These are phyloP conservation scores for Nycteola revayana DNA, from an alignment of 2,888 invertebrate species.

Conservation along the genomic window DNA sequence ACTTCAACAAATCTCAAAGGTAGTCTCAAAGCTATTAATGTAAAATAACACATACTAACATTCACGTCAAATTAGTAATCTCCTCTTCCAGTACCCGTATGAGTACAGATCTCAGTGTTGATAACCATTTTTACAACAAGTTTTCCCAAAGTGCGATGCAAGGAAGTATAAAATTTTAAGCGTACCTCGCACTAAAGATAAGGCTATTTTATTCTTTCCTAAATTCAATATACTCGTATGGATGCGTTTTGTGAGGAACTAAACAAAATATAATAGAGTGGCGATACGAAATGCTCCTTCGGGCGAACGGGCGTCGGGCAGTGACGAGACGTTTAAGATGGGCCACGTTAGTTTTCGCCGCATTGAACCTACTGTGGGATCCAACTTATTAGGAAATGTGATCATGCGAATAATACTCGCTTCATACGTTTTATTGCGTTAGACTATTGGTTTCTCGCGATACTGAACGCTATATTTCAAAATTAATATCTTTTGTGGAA, in stretches of 20 bases:
- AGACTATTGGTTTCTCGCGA: slow-evolving; percentile 59
- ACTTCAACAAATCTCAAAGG: too few species aligned
- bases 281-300: slow-evolving; percentile 51
- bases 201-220: too few species aligned
- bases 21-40: too few species aligned
- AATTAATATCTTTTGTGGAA: slow-evolving; percentile 35
- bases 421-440: slow-evolving; percentile 77
- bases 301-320: slow-evolving; percentile 40
- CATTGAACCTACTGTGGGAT: slow-evolving; percentile 75
- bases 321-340: slow-evolving; percentile 37
- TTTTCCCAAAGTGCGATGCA: too few species aligned
- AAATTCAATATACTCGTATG: slow-evolving; percentile 28
- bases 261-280: slow-evolving; percentile 50
- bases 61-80: too few species aligned
- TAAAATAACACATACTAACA: too few species aligned
- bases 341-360: slow-evolving; percentile 66
- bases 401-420: slow-evolving; percentile 77
- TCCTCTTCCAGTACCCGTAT: too few species aligned
- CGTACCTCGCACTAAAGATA: too few species aligned
- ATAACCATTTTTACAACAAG: too few species aligned
- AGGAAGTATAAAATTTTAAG: too few species aligned
- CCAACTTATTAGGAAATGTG: slow-evolving; percentile 79
- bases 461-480: slow-evolving; percentile 54
- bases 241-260: slow-evolving; percentile 34
- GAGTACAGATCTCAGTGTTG: too few species aligned